A percentile compares a stretch with the other conserved stretches of the same genome.
Evolutionary conservation across 1,140 invertebrate genomes (phyloP).

Genomic region (Heliothis virescens): DNA sequence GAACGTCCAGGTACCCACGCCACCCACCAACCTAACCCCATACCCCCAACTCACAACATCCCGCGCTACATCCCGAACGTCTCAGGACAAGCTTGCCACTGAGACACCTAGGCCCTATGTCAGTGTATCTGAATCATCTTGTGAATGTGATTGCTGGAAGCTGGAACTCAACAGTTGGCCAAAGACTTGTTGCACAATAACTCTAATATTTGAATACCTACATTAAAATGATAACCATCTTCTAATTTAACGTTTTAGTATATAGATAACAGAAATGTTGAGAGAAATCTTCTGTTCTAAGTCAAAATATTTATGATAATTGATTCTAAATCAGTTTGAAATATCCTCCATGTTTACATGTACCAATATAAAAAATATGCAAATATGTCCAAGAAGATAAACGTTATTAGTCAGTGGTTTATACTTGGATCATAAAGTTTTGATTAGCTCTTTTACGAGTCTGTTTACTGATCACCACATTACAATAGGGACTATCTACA

Average conservation of each 20-base stretch:
- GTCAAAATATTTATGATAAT: constrained; percentile 5
- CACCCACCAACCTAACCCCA: neutral
- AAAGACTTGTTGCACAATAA: constrained; percentile 82
- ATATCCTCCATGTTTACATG: neutral
- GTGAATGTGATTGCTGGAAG: constrained; percentile 47
- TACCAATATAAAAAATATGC: neutral
- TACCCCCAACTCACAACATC: neutral
- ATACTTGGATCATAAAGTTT: constrained; percentile 29
- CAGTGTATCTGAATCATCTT: constrained; percentile 32
- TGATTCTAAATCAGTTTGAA: constrained; percentile 7
- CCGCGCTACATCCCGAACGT: neutral
- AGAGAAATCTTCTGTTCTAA: neutral
- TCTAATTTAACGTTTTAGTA: constrained; percentile 45
- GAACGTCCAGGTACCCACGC: constrained; percentile 88
- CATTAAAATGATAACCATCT: constrained; percentile 70
- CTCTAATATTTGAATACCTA: constrained; percentile 64
- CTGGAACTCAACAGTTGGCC: constrained; percentile 79
- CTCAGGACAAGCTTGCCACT: neutral
- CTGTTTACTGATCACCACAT: constrained; percentile 2
- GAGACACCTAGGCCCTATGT: neutral
- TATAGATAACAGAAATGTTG: neutral
- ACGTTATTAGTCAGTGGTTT: constrained; percentile 9
- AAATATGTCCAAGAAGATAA: constrained; percentile 33
- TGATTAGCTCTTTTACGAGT: constrained; percentile 12
- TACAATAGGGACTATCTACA: neutral